A percentile compares a stretch with the other conserved stretches of the same genome.
Conservation (phyloP, 2,888 invertebrate genomes). For the Troides oblongomaculatus region DNA sequence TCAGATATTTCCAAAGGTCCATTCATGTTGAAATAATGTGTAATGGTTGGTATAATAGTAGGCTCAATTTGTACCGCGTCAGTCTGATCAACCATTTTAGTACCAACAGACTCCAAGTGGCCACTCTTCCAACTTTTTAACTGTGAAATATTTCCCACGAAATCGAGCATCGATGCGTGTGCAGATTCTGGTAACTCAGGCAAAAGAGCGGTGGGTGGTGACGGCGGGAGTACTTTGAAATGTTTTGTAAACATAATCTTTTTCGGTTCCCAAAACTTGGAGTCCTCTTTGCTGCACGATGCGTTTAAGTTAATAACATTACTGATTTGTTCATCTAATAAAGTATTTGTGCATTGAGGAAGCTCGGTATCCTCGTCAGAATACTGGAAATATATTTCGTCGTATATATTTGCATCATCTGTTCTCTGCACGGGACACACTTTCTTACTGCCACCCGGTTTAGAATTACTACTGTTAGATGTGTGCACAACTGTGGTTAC, state of each 20-base stretch:
- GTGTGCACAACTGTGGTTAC: conserved; percentile 69
- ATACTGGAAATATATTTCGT: conserved; percentile 78
- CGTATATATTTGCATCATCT: conserved; percentile 65
- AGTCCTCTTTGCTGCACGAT: conserved; percentile 71
- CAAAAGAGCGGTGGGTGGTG: conserved; percentile 57
- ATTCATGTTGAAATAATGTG: conserved; percentile 68
- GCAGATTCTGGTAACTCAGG: conserved; percentile 64
- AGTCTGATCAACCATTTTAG: conserved; percentile 68
- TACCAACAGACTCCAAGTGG: conserved; percentile 64
- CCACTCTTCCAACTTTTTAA: conserved; percentile 71
- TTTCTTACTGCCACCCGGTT: conserved; percentile 78
- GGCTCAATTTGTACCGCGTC: conserved; percentile 62
- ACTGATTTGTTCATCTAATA: conserved; percentile 73
- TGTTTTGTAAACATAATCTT: conserved; percentile 66
- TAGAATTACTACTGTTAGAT: conserved; percentile 70
- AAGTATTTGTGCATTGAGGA: conserved; percentile 69
- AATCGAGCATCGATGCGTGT: conserved; percentile 64
- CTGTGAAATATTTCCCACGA: conserved; percentile 69
- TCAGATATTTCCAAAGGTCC: conserved; percentile 69
- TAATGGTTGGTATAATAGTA: conserved; percentile 43
- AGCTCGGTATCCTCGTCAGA: conserved; percentile 81
- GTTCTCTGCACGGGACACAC: conserved; percentile 64
- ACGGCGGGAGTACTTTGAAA: conserved; percentile 63
- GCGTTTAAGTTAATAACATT: conserved; percentile 77
- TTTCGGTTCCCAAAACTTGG: conserved; percentile 69